Conservation (phyloP, 1,140 invertebrate genomes). For the Zaprionus davidi region DNA sequence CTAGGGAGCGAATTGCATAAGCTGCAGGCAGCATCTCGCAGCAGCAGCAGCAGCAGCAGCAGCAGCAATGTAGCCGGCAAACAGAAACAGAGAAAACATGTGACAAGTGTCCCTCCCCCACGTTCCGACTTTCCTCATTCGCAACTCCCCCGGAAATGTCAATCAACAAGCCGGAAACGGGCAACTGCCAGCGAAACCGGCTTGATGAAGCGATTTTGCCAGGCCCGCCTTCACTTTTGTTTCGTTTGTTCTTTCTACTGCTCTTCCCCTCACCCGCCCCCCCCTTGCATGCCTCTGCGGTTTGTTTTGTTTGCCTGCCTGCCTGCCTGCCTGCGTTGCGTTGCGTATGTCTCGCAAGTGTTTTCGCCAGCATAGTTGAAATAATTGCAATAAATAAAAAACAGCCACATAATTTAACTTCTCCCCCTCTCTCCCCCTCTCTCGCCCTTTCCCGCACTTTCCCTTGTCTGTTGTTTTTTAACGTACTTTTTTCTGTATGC, state of each 20-base stretch:
- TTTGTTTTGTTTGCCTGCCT: not conserved
- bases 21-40: constrained; percentile 27
- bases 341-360: not conserved
- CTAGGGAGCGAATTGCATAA: constrained; percentile 45
- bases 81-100: constrained; percentile 39
- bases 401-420: not conserved
- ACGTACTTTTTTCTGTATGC: constrained; percentile 57
- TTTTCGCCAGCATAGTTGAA: not conserved
- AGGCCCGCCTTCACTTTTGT: constrained; percentile 28
- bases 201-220: constrained; percentile 45
- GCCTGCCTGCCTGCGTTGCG: not conserved
- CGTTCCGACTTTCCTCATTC: not conserved
- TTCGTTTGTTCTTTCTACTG: constrained; percentile 15
- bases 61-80: not conserved
- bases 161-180: constrained; percentile 77
- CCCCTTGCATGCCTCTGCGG: not conserved
- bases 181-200: constrained; percentile 68
- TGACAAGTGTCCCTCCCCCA: constrained; percentile 16
- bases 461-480: constrained; percentile 1
- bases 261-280: too few relatives aligned
- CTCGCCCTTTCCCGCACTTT: not conserved
- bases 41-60: not conserved
- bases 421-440: not conserved
- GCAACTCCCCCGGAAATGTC: constrained; percentile 60
- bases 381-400: constrained; percentile 3